These are phyloP conservation scores for Heterodera filipjevi DNA, from an alignment of 2,888 invertebrate genomes.

Conservation along the genomic window DNA sequence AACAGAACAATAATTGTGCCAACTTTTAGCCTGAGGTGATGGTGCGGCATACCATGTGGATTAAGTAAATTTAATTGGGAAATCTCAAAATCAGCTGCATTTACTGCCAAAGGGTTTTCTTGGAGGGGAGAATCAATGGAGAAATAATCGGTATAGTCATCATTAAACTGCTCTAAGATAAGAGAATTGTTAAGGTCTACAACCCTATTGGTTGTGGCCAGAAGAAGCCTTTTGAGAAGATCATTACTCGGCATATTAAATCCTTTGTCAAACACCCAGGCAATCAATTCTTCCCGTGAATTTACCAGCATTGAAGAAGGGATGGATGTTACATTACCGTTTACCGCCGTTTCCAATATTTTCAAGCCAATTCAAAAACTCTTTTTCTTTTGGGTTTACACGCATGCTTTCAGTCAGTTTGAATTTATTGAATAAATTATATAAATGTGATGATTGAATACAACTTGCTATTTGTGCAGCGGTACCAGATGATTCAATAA, in stretches of 20 bases:
- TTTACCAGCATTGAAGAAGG: neutral
- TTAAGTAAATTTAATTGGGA: neutral
- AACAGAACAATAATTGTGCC: conserved; percentile 11
- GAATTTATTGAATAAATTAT: conserved; percentile 4
- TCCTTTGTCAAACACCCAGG: conserved; percentile 16
- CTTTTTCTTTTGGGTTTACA: conserved; percentile 13
- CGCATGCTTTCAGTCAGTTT: conserved; percentile 26
- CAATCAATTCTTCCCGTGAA: conserved; percentile 14
- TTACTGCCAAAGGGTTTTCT: neutral
- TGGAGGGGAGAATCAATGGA: neutral
- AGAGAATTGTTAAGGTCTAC: conserved; percentile 13
- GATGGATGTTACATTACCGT: neutral
- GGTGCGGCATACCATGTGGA: conserved; percentile 11
- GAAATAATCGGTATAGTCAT: neutral
- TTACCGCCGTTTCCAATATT: conserved; percentile 26
- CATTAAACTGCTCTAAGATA: neutral
- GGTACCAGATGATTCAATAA: neutral
- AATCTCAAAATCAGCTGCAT: conserved; percentile 21
- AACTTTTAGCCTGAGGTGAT: conserved; percentile 2
- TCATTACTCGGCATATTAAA: neutral
- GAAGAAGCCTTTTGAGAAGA: conserved; percentile 16
- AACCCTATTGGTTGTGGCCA: conserved; percentile 16
- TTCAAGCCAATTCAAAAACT: conserved; percentile 32
- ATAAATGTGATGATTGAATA: neutral
- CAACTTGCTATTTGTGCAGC: neutral